These are phyloP conservation scores for Gracilinanus agilis DNA, from an alignment of 2,113 vertebrate genomes.

Conservation along the genomic window DNA sequence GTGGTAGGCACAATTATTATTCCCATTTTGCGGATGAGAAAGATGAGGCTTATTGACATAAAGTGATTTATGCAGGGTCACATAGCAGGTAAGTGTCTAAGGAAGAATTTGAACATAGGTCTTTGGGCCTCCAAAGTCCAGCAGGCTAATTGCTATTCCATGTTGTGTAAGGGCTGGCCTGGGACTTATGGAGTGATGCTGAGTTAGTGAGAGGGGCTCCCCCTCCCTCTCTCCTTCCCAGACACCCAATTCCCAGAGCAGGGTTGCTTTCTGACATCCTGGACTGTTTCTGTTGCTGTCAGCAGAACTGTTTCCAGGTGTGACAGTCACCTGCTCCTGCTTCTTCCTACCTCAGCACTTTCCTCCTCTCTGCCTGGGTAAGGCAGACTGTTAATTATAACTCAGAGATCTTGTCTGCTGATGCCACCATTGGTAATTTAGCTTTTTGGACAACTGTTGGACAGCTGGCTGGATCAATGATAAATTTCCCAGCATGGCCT, in stretches of 20 bases:
- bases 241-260: background rate
- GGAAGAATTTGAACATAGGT: background rate
- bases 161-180: background rate
- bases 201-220: background rate
- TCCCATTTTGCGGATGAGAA: background rate
- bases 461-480: slow-evolving; percentile 40
- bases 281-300: slow-evolving; percentile 45
- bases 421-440: slow-evolving; percentile 36
- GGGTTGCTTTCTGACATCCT: background rate
- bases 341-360: slow-evolving; percentile 58
- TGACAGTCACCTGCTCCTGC: slow-evolving; percentile 50
- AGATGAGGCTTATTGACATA: background rate
- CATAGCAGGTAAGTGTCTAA: background rate
- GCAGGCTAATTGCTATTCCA: background rate
- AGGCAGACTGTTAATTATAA: slow-evolving; percentile 66
- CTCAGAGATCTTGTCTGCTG: slow-evolving; percentile 8
- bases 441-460: slow-evolving; percentile 56
- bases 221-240: background rate
- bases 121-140: background rate
- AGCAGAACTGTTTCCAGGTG: slow-evolving; percentile 68
- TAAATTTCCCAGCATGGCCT: slow-evolving; percentile 34
- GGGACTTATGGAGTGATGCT: background rate
- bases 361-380: slow-evolving; percentile 43
- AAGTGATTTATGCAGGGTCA: background rate
- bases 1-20: background rate